phyloP scores from a whole-genome alignment of 2,888 invertebrate species.

The Criorhina ranunculi region DNA sequence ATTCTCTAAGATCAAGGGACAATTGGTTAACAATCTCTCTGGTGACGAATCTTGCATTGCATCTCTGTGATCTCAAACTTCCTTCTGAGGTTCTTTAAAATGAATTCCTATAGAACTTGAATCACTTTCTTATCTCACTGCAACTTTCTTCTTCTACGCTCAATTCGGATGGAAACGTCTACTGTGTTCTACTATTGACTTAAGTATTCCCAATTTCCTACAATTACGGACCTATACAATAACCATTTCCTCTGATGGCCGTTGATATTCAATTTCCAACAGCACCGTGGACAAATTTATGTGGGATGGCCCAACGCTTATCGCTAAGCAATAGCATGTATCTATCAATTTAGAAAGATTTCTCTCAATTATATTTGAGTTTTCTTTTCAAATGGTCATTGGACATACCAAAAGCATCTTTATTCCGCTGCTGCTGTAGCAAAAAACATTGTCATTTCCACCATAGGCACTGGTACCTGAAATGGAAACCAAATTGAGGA shows the following conservation, averaged over 20 bases:
- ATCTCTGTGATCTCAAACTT: no score
- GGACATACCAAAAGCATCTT: slow-evolving; percentile 31
- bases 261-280: not conserved
- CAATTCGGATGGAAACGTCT: no score
- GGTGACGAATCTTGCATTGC: no score
- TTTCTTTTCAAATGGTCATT: slow-evolving; percentile 34
- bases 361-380: slow-evolving; percentile 39
- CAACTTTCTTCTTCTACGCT: no score
- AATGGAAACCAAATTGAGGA: slow-evolving; percentile 52
- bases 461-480: slow-evolving; percentile 14
- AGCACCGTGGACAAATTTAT: not conserved
- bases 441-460: slow-evolving; percentile 24
- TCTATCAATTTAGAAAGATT: slow-evolving; percentile 24
- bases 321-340: not conserved
- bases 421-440: not conserved
- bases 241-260: not conserved
- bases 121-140: no score
- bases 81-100: no score
- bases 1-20: no score
- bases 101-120: no score
- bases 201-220: no score
- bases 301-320: not conserved
- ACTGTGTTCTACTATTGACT: no score
- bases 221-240: not conserved
- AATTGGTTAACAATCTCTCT: no score